Percentiles rank a stretch among this genome's conserved stretches.
Evolutionary conservation across 1,140 invertebrate genomes (phyloP).

Genomic region (Aphelinus certus): DNA sequence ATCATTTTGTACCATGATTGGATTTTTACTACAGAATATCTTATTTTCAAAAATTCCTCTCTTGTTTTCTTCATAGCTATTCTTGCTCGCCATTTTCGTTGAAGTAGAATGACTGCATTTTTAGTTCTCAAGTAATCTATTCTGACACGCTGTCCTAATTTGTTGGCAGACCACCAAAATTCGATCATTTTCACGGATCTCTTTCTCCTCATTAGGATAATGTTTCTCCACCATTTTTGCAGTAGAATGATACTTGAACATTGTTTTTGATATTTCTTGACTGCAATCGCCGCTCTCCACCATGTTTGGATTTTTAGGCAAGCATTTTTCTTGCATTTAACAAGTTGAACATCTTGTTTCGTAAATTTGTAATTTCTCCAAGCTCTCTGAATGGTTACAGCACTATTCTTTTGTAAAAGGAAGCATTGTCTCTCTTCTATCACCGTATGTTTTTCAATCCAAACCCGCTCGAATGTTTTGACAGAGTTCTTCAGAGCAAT

Average conservation of each 20-base stretch:
- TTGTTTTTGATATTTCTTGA: constrained; percentile 26
- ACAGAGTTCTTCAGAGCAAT: constrained; percentile 52
- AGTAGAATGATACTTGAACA: constrained; percentile 41
- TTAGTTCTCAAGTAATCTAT: constrained; percentile 43
- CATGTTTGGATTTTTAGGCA: constrained; percentile 48
- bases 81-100: constrained; percentile 49
- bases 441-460: constrained; percentile 39
- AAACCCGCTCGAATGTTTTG: constrained; percentile 47
- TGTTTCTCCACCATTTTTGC: constrained; percentile 50
- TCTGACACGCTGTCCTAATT: constrained; percentile 47
- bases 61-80: constrained; percentile 44
- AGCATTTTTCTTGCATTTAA: constrained; percentile 39
- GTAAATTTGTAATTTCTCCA: constrained; percentile 46
- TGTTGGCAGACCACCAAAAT: constrained; percentile 47
- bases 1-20: constrained; percentile 55
- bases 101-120: constrained; percentile 41
- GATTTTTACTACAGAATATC: constrained; percentile 45
- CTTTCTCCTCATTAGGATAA: constrained; percentile 21
- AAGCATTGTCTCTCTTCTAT: constrained; percentile 42
- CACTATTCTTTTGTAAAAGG: constrained; percentile 25
- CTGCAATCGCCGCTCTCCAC: constrained; percentile 40
- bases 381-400: constrained; percentile 47
- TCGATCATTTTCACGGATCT: constrained; percentile 55
- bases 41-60: constrained; percentile 49
- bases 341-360: constrained; percentile 28